phyloP scores from a whole-genome alignment of 1,140 invertebrate species.

The Danaus melanippus region DNA sequence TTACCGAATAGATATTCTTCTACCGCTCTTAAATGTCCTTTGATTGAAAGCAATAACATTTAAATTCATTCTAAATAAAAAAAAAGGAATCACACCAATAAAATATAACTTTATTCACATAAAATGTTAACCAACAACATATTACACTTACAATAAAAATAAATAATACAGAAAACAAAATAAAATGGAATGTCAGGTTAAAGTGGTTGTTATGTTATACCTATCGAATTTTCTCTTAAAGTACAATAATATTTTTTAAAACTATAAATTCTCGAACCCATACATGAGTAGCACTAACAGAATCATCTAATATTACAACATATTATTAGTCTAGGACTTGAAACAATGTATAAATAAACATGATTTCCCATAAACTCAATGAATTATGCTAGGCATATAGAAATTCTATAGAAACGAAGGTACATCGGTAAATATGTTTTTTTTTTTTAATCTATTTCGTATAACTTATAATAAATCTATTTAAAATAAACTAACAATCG shows the following conservation, averaged over 20 bases:
- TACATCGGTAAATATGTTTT: no score
- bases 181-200: conserved; percentile 50
- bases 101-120: no score
- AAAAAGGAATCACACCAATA: no score
- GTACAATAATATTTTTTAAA: conserved; percentile 24
- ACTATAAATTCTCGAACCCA: conserved; percentile 41
- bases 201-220: conserved; percentile 39
- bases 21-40: conserved; percentile 23
- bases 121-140: conserved; percentile 8
- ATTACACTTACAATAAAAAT: conserved; percentile 8
- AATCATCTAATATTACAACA: conserved; percentile 10
- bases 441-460: no score
- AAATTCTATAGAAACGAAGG: no score
- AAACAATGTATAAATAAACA: no score
- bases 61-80: no score
- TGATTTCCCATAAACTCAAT: no score
- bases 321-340: conserved; percentile 24
- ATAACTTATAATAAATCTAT: no score
- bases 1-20: conserved; percentile 22
- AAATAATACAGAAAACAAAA: conserved; percentile 28
- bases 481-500: no score
- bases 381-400: no score
- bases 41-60: conserved; percentile 11
- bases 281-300: conserved; percentile 45
- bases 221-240: conserved; percentile 49